Evolutionary conservation across 2,888 invertebrate species (phyloP), one percentile per base, ranked within the genome.

Genomic region (Acanthococcus lagerstroemiae): DNA sequence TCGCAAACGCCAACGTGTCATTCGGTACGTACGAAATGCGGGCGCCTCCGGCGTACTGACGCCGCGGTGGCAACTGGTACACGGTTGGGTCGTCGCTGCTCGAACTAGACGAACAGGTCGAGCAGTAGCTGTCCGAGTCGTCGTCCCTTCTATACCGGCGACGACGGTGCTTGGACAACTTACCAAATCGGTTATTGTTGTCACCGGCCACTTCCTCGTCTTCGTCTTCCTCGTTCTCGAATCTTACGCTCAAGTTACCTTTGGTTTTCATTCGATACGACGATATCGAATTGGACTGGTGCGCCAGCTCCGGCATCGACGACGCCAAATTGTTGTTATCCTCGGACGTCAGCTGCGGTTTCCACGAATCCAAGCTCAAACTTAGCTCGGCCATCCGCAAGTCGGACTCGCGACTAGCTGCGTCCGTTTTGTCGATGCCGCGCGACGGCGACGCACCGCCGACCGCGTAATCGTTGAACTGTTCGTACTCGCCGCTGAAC

Each of bases 11-110:
- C 56, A 92, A 81, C 4, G 90, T 88, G 77, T 92, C 93, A 76
- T 92, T 93, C 71, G 93, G 93, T 70, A 94, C 93, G 78, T 94
- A 95, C 9, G 92, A 90, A 72, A 93, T 91, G 71, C 93, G 79
- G 15, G 92, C 90, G 46, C 92, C 92, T 46, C 92, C 92, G 65
- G 90, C 90, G 75, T 90, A 90, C 58, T 89, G 88, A 67, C 89
- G 80, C 71, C 90, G 78, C 46, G 90, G 85, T 3, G 92, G 91
- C 72, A 92, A 78, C 69, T 90, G 87, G 76, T 92, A 92, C 70
- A 91, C 88, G 73, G 89, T 86, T 70, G 90, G 89, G 70, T 91
- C 92, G 61, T 92, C 89, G 72, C 85, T 85, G 55, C 84, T 85
- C 0, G 90, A 92, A 71, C 81, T 81, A 26, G 79, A 79, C 25